Base-by-base conservation (phyloP, 2,888 invertebrate genomes). In the Cryptocephalus primarius region DNA sequence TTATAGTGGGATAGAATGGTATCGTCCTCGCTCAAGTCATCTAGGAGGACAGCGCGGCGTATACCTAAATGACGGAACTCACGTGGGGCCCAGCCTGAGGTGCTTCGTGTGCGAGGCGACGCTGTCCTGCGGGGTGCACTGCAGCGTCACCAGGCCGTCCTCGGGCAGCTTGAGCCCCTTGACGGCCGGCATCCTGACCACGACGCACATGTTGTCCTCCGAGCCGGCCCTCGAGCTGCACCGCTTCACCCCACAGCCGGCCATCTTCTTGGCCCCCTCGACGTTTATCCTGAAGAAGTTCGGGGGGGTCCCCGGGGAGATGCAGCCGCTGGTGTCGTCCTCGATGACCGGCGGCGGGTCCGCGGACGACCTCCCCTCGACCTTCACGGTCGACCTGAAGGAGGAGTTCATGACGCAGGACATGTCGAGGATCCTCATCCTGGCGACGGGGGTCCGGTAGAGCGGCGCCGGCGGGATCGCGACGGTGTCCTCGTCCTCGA, bases 61-160 rank as follows among this genome's bases (percentile, higher is more conserved):
- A 4, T 6, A 22, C 22, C 22, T 22, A 22, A 22, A 22, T 6
- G 3, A 22, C 6, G 22, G 32, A 36, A 52, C 56, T 59, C 49
- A 57, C 58, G 49, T 57, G 8, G 51, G 50, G 8, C 56, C 56
- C 14, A 72, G 49, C 41, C 62, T 64, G 8, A 73, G 55, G 51
- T 64, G 65, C 50, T 65, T 70, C 1, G 73, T 74, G 55, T 75
- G 76, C 9, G 74, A 68, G 1, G 71, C 75, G 11, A 75, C 69
- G 40, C 70, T 69, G 39, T 76, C 75, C 55, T 77, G 78, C 0
- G 73, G 69, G 48, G 71, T 72, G 56, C 79, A 79, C 54, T 76
- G 75, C 40, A 79, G 60, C 4, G 74, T 76, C 13, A 79, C 60
- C 38, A 73, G 66, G 1, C 68, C 60, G 58, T 79, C 79, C 32